Base-by-base conservation (phyloP, 2,888 invertebrate genomes). In the Lepas anatifera region DNA sequence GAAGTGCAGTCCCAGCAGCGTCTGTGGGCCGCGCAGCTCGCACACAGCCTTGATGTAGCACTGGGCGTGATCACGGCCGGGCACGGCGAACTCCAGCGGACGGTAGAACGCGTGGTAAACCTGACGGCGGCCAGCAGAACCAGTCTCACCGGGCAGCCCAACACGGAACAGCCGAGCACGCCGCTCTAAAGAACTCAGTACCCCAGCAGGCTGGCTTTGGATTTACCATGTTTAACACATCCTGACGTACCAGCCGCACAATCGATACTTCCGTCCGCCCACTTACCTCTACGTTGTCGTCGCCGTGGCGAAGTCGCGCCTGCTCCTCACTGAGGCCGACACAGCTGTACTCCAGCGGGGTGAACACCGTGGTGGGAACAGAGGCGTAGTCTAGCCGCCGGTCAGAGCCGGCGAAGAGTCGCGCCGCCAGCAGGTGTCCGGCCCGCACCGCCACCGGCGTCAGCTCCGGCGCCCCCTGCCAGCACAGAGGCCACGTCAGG, bases 281-380 rank as follows among this genome's bases (percentile, higher is more conserved):
- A n/a, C n/a, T n/a, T 32, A 58, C 58, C 77, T 84, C 84, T 68
- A 85, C 77, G 71, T 82, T 78, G 0, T 81, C 79, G 22, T 77
- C 79, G 1, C 84, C 84, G 76, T 77, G 82, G 69, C 78, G 77
- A 13, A 76, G 77, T 22, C 80, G 75, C 1, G 85, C 85, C 43
- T 78, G 81, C 74, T 85, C 85, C 76, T 87, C 86, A 10, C 83
- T 80, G 68, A 82, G 77, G 1, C 86, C 86, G 69, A 84, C 82
- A 72, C 81, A 81, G 0, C 85, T 84, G 77, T 86, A 86, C 76
- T 86, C 86, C 48, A 85, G 74, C 0, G 86, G 85, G 1, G 86
- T 85, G 77, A 86, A 86, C 8, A 87, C 84, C 4, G 86, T 85
- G 1, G 86, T 86, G 2, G 86, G 83, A 10, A 86, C 81, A 75